Evolutionary conservation across 2,113 vertebrate species (phyloP).

Genomic region (Halichoeres trimaculatus): DNA sequence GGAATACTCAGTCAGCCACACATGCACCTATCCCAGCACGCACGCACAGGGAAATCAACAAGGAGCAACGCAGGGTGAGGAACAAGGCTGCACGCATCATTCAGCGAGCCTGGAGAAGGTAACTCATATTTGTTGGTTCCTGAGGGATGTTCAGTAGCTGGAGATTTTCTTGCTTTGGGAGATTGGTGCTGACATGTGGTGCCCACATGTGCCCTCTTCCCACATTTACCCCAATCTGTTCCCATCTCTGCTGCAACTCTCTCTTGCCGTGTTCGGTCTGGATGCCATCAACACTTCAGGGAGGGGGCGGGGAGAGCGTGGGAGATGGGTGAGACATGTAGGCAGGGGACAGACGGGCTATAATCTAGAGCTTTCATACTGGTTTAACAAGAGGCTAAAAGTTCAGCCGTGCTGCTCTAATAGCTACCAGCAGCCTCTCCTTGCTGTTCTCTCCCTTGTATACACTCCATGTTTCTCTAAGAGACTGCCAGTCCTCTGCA

Average conservation of each 20-base stretch:
- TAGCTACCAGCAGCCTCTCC: slow-evolving; percentile 74
- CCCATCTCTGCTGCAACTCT: slow-evolving; percentile 23
- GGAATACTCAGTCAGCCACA: slow-evolving; percentile 39
- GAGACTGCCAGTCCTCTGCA: slow-evolving; percentile 68
- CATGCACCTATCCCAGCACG: slow-evolving; percentile 2
- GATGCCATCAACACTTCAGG: slow-evolving; percentile 75
- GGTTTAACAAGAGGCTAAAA: slow-evolving; percentile 81
- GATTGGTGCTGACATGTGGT: slow-evolving; percentile 65
- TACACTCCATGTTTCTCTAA: slow-evolving; percentile 59
- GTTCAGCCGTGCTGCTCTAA: slow-evolving; percentile 76
- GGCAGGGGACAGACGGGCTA: slow-evolving; percentile 56
- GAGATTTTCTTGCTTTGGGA: slow-evolving; percentile 21
- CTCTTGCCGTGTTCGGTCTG: slow-evolving; percentile 49
- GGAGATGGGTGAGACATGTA: slow-evolving; percentile 63
- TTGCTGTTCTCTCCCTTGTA: slow-evolving; percentile 37
- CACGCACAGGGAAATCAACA: slow-evolving; percentile 42
- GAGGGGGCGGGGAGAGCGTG: slow-evolving; percentile 48
- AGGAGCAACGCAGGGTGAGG: slow-evolving; percentile 51
- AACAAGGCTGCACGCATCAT: slow-evolving; percentile 72
- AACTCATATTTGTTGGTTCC: slow-evolving; percentile 26
- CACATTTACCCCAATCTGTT: slow-evolving; percentile 36
- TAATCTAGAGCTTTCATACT: slow-evolving; percentile 68
- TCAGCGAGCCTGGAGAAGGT: slow-evolving; percentile 77
- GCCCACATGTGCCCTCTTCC: slow-evolving; percentile 72
- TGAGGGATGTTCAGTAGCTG: slow-evolving; percentile 11